Base-by-base conservation (phyloP, 1,140 invertebrate genomes). In the Orius laevigatus region DNA sequence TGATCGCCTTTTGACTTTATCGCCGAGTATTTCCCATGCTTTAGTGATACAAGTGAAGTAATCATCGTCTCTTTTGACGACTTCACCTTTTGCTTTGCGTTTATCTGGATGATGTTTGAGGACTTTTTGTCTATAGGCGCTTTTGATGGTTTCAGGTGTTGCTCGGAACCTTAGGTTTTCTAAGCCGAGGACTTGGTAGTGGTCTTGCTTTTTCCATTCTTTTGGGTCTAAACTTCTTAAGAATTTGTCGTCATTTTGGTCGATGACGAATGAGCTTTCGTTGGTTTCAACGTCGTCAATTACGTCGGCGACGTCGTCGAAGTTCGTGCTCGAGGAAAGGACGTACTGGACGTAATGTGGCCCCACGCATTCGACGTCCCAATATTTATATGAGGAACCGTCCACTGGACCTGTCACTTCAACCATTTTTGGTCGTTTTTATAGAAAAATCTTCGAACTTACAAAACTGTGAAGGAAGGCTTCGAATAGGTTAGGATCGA, bases 41-140 rank as follows among this genome's bases (percentile, higher is more conserved):
- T 90, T 91, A n/a, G 93, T 97, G 58, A 99, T 98, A 63, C 93
- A 97, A 0, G 92, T 91, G 63, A 97, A 99, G 67, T 98, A 97
- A 68, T 97, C 93, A 55, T 91, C 87, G 55, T 91, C 87, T 1
- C 75, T 70, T 52, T 78, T 73, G 9, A 92, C 74, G 56, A 85
- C 78, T 64, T 91, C 87, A 36, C 89, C 83, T 65, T 77, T 70
- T 45, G 79, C 84, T 71, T 89, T 84, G 49, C 93, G 73, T 64
- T 98, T 98, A 64, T 98, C 95, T 0, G 95, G 95, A 71, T 99
- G 95, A 66, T 98, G 94, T 58, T 81, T 81, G 19, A 98, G 68
- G 20, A 98, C 93, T 68, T 90, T 91, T 58, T 72, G 69, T 51
- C 82, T 76, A 61, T 84, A 78, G 79, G 56, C 31, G 63, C 68